Evolutionary conservation across 2,888 invertebrate species (phyloP).

Genomic region (Hemicrepidius hirtus): DNA sequence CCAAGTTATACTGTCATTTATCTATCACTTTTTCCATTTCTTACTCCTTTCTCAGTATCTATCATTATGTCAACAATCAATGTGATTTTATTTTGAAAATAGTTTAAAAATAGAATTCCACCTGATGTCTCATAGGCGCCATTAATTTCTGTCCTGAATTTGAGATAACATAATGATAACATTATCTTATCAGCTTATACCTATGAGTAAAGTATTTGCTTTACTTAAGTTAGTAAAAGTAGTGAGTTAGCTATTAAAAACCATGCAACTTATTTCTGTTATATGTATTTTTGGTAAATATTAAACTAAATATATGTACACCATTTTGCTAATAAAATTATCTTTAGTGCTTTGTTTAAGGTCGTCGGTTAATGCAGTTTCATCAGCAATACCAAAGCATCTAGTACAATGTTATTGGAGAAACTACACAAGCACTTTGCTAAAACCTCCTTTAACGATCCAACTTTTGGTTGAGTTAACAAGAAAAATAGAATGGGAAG

Average conservation of each 20-base stretch:
- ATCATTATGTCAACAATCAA: no score
- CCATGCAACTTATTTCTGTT: not conserved
- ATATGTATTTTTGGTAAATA: slow-evolving; percentile 5
- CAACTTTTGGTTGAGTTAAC: slow-evolving; percentile 78
- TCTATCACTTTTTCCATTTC: no score
- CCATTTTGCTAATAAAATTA: not conserved
- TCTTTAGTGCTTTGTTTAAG: slow-evolving; percentile 15
- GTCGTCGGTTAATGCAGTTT: slow-evolving; percentile 44
- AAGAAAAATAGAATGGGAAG: slow-evolving; percentile 76
- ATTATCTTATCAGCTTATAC: slow-evolving; percentile 9
- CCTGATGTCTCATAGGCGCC: no score
- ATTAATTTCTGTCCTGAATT: no score
- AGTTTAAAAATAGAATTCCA: no score
- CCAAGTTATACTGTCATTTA: no score
- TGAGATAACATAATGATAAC: no score
- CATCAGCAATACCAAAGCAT: slow-evolving; percentile 74
- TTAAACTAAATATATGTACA: not conserved
- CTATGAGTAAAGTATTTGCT: not conserved
- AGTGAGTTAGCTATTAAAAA: not conserved
- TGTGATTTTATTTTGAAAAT: no score
- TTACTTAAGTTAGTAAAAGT: not conserved
- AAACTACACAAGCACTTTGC: slow-evolving; percentile 69
- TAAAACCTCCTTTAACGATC: slow-evolving; percentile 75
- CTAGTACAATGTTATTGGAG: slow-evolving; percentile 77
- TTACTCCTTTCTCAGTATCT: no score